Conservation (phyloP, 53 echinoderm and acorn worm species). For the Glandiceps talaboti region DNA sequence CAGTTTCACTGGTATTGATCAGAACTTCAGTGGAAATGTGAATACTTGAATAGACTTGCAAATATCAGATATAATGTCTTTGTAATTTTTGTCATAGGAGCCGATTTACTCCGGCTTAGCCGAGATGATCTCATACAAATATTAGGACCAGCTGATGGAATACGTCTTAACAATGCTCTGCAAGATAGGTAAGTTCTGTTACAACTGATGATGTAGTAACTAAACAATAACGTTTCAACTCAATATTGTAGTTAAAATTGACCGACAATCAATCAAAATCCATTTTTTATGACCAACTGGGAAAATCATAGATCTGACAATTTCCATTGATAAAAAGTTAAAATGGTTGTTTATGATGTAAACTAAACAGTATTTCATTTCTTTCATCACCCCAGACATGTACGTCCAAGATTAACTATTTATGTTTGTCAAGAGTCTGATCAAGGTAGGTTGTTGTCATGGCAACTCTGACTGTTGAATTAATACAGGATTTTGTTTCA, state of each 20-base stretch:
- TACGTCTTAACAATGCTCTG: conserved; percentile 91
- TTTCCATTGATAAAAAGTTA: too few species aligned
- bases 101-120: conserved; percentile 68
- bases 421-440: conserved; percentile 97
- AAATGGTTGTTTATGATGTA: too few species aligned
- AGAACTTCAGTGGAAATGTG: neutral
- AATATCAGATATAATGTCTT: neutral
- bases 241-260: neutral
- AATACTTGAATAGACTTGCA: neutral
- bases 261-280: neutral
- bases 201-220: too few species aligned
- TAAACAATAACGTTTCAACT: too few species aligned
- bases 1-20: too few species aligned
- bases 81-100: conserved; percentile 23
- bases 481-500: too few species aligned
- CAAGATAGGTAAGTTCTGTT: conserved; percentile 96
- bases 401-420: conserved; percentile 77
- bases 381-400: conserved; percentile 87
- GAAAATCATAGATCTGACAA: too few species aligned
- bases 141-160: conserved; percentile 91
- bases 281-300: too few species aligned
- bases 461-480: too few species aligned
- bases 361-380: too few species aligned
- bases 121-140: conserved; percentile 87
- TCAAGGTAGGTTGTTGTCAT: conserved; percentile 41